Evolutionary conservation across 2,888 invertebrate genomes (phyloP), one percentile per base, ranked within the genome.

Genomic region (Pseudococcus jackbeardsleyi): DNA sequence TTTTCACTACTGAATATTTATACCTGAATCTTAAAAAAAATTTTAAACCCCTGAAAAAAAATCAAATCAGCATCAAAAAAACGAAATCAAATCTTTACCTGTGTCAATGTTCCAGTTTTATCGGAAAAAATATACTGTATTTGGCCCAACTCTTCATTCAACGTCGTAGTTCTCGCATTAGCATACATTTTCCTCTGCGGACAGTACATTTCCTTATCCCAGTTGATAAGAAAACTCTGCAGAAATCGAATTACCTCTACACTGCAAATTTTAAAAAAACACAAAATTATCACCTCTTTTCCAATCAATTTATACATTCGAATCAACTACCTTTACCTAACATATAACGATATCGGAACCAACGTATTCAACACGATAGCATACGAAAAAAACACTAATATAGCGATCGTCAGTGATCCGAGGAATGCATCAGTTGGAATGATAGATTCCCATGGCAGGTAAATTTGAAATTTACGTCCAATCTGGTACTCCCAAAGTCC

Each of bases 91-190:
- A 42, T 33, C 2, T 26, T 64, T 89, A 93, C 93, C 92, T 93
- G 98, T 46, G 99, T 99, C 89, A 99, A 93, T 17, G 99, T 99
- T 90, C 99, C 99, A 89, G 99, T 99, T 93, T 99, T 99, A 92
- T 99, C 99, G 85, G 98, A 98, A 93, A 99, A 99, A 91, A 99
- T 96, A 93, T 99, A 99, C 92, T 99, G 98, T 91, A 99, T 99
- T 93, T 99, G 98, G 90, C 99, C 98, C 90, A 99, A 94, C 93
- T 99, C 99, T 92, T 99, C 99, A 92, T 99, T 99, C 89, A 99
- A 94, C 48, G 99, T 99, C 46, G 99, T 99, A 85, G 99, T 99
- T 90, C 99, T 94, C 89, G 99, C 98, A 93, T 97, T 97, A 90
- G 99, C 99, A 90, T 96, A 95, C 68, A 97, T 97, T 90, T 96